Conservation (phyloP, 2,113 vertebrate species). For the Penelope pileata region DNA sequence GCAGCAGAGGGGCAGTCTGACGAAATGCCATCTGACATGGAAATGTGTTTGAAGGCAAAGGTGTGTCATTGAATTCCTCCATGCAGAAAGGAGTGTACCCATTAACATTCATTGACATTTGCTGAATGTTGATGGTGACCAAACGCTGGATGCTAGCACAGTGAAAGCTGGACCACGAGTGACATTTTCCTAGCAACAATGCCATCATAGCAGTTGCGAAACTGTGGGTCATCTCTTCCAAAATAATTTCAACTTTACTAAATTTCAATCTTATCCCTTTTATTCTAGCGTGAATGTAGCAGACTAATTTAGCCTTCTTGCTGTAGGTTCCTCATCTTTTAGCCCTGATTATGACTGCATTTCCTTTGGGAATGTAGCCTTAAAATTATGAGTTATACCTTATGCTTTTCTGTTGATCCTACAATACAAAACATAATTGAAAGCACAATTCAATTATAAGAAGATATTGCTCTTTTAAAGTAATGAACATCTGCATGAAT, state of each 20-base stretch:
- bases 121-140: too few relatives aligned
- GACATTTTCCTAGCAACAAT: too few relatives aligned
- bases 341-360: neutral
- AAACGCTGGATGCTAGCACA: too few relatives aligned
- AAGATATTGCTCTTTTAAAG: neutral
- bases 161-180: too few relatives aligned
- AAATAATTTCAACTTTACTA: neutral
- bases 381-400: neutral
- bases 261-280: neutral
- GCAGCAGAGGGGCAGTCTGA: too few relatives aligned
- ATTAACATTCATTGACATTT: too few relatives aligned
- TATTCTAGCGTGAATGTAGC: neutral
- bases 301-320: neutral
- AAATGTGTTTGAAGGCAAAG: too few relatives aligned
- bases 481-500: neutral
- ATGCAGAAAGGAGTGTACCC: too few relatives aligned
- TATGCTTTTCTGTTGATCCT: neutral
- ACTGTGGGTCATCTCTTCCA: neutral
- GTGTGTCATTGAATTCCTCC: too few relatives aligned
- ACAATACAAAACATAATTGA: neutral
- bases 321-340: neutral
- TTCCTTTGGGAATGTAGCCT: neutral
- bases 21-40: too few relatives aligned
- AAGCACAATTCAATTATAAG: slow-evolving; percentile 1
- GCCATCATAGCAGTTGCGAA: too few relatives aligned